A percentile compares a stretch with the other conserved stretches of the same genome.
Conservation (phyloP, 2,113 vertebrate species). For the Ceuthmochares aereus region DNA sequence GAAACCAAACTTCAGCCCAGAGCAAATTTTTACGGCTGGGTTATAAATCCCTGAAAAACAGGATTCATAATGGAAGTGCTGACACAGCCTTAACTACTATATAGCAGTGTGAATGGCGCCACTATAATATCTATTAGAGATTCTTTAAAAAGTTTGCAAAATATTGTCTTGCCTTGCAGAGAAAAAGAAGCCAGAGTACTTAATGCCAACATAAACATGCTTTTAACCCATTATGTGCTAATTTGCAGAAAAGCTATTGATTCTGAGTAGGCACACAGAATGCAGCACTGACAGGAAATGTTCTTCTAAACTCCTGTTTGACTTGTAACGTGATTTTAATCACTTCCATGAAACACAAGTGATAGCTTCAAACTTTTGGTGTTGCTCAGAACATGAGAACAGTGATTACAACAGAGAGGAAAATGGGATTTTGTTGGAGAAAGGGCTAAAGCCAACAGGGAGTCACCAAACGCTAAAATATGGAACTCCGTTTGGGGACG, state of each 20-base stretch:
- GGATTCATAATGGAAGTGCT: slow-evolving; percentile 80
- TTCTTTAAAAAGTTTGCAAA: slow-evolving; percentile 78
- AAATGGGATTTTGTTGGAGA: slow-evolving; percentile 46
- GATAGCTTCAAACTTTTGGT: slow-evolving; percentile 44
- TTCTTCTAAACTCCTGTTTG: slow-evolving; percentile 72
- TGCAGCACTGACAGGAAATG: slow-evolving; percentile 73
- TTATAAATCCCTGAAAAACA: slow-evolving; percentile 80
- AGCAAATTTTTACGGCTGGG: slow-evolving; percentile 79
- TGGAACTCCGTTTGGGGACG: fast-evolving
- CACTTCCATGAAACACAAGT: slow-evolving; percentile 76
- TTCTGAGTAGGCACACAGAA: slow-evolving; percentile 61
- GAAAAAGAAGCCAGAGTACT: slow-evolving; percentile 70
- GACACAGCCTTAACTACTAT: slow-evolving; percentile 76
- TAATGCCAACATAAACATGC: slow-evolving; percentile 82
- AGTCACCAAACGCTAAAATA: neutral
- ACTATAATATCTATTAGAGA: slow-evolving; percentile 80
- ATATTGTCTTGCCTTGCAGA: slow-evolving; percentile 75
- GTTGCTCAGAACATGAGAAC: slow-evolving; percentile 64
- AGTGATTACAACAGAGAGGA: slow-evolving; percentile 45
- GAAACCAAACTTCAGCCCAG: slow-evolving; percentile 79
- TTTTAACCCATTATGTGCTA: slow-evolving; percentile 83
- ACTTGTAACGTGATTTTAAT: slow-evolving; percentile 79
- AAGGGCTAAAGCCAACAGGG: neutral
- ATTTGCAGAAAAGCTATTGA: slow-evolving; percentile 81
- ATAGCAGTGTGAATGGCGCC: slow-evolving; percentile 77